These are phyloP conservation scores for Centropristis striata DNA, from an alignment of 2,113 vertebrate genomes.

Conservation along the genomic window DNA sequence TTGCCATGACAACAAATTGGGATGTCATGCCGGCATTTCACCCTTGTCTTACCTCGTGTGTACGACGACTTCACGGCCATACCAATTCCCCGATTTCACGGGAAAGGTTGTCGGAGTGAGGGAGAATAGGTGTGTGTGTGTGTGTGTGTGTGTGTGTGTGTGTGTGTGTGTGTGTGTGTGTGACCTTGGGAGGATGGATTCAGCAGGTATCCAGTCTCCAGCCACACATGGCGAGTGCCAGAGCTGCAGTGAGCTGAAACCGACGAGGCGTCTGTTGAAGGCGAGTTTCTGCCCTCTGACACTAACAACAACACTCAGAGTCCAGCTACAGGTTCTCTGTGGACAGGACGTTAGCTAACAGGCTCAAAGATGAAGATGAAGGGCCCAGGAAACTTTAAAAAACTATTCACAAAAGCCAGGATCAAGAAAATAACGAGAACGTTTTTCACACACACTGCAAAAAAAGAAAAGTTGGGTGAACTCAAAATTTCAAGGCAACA, in stretches of 20 bases:
- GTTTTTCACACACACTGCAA: too few species aligned
- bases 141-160: constrained; percentile 22
- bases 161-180: constrained; percentile 22
- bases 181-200: constrained; percentile 85
- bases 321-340: constrained; percentile 36
- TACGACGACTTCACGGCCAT: constrained; percentile 81
- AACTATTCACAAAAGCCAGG: background rate
- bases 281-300: constrained; percentile 72
- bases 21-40: constrained; percentile 89
- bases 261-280: constrained; percentile 68
- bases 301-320: constrained; percentile 55
- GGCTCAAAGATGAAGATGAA: constrained; percentile 37
- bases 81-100: constrained; percentile 88
- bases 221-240: constrained; percentile 86
- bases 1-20: constrained; percentile 93
- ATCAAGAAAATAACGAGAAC: constrained; percentile 1
- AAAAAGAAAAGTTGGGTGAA: too few species aligned
- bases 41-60: constrained; percentile 89
- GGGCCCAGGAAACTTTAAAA: background rate
- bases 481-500: too few species aligned
- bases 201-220: constrained; percentile 79
- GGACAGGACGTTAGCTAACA: constrained; percentile 39
- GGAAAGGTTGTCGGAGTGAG: constrained; percentile 58
- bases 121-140: constrained; percentile 8
- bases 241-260: constrained; percentile 85